phyloP scores from a whole-genome alignment of 2,797 vertebrate genomes.

The Capromys pilorides region DNA sequence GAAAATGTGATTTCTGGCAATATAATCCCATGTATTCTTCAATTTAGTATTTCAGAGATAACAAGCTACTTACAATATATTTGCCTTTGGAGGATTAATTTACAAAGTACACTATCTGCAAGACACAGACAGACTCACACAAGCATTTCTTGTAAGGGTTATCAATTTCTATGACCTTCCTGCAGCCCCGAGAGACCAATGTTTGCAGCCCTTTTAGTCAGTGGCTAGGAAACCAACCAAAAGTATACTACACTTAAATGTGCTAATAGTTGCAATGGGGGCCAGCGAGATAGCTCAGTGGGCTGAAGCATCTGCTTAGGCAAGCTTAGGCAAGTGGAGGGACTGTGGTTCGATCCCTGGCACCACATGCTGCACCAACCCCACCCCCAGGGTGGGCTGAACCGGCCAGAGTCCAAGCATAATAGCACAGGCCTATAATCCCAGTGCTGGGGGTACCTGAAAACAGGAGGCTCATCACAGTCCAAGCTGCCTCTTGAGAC shows the following conservation, averaged over 20 bases:
- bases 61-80: slow-evolving; percentile 93
- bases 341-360: too few relatives aligned
- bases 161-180: slow-evolving; percentile 94
- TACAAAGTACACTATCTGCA: slow-evolving; percentile 90
- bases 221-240: slow-evolving; percentile 77
- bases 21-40: slow-evolving; percentile 95
- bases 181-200: slow-evolving; percentile 92
- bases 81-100: slow-evolving; percentile 95
- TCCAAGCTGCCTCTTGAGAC: too few relatives aligned
- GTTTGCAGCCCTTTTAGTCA: slow-evolving; percentile 85
- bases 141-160: slow-evolving; percentile 93
- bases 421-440: too few relatives aligned
- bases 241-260: slow-evolving; percentile 66
- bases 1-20: slow-evolving; percentile 95
- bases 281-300: too few relatives aligned
- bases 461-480: too few relatives aligned
- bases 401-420: too few relatives aligned
- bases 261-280: too few relatives aligned
- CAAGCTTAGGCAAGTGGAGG: too few relatives aligned
- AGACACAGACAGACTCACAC: slow-evolving; percentile 88
- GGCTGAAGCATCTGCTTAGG: too few relatives aligned
- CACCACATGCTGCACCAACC: too few relatives aligned
- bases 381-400: too few relatives aligned
- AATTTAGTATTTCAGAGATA: slow-evolving; percentile 93
- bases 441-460: too few relatives aligned